phyloP scores from a whole-genome alignment of 2,888 invertebrate species.

The Globia sparganii region DNA sequence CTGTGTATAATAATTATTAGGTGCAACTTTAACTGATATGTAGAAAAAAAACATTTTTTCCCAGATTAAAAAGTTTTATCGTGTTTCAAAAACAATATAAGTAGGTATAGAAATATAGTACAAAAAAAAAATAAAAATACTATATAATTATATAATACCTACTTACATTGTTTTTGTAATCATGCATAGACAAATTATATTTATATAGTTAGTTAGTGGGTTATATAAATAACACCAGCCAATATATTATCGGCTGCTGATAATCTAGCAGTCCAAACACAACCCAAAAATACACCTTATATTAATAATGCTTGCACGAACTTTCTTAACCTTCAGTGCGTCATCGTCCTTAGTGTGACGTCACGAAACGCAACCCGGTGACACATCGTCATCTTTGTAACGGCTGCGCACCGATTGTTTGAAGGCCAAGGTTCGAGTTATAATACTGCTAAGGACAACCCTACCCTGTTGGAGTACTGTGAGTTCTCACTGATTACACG shows the following conservation, averaged over 20 bases:
- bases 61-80: not conserved
- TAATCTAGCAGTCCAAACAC: not conserved
- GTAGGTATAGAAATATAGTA: not conserved
- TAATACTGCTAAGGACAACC: constrained; percentile 71
- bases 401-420: constrained; percentile 59
- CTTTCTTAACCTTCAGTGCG: constrained; percentile 19
- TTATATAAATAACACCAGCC: not conserved
- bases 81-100: no score
- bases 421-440: constrained; percentile 70
- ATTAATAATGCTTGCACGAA: not conserved
- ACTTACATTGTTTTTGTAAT: not conserved
- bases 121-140: no score
- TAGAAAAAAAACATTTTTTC: not conserved
- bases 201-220: no score
- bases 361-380: constrained; percentile 20
- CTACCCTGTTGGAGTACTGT: constrained; percentile 40
- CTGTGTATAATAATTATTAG: not conserved
- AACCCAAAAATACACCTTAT: not conserved
- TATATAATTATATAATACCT: no score
- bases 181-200: not conserved
- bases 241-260: not conserved
- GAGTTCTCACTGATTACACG: constrained; percentile 38
- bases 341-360: constrained; percentile 33
- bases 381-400: constrained; percentile 10
- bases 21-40: not conserved